These are phyloP conservation scores for Idaea dimidiata DNA, from an alignment of 2,888 invertebrate species.

Conservation along the genomic window DNA sequence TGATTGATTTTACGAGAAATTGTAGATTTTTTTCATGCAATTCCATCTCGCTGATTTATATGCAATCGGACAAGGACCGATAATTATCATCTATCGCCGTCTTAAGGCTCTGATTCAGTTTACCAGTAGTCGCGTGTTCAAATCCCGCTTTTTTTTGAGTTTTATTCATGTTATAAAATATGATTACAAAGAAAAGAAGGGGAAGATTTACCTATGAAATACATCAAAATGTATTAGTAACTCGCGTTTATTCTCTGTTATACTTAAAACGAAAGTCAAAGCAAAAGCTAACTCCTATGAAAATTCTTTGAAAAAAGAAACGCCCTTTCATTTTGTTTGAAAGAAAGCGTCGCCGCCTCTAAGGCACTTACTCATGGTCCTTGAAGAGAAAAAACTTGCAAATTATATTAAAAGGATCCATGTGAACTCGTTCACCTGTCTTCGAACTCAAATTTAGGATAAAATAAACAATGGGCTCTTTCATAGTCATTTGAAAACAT, in stretches of 20 bases:
- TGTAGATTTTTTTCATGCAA: too few relatives aligned
- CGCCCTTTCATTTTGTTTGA: conserved; percentile 27
- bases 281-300: background rate
- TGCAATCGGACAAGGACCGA: too few relatives aligned
- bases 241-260: background rate
- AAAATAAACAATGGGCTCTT: background rate
- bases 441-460: conserved; percentile 9
- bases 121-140: too few relatives aligned
- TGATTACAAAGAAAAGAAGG: too few relatives aligned
- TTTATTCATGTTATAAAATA: too few relatives aligned
- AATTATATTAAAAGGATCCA: conserved; percentile 49
- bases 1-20: too few relatives aligned
- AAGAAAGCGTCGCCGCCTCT: conserved; percentile 38
- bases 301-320: conserved; percentile 13
- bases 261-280: conserved; percentile 3
- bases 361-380: conserved; percentile 35
- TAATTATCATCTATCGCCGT: too few relatives aligned
- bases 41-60: too few relatives aligned
- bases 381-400: conserved; percentile 46
- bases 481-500: background rate
- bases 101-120: too few relatives aligned
- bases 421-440: conserved; percentile 47
- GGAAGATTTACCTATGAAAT: background rate
- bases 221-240: background rate
- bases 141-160: too few relatives aligned